phyloP scores from a whole-genome alignment of 2,888 invertebrate genomes.

The Rhamnusium bicolor region DNA sequence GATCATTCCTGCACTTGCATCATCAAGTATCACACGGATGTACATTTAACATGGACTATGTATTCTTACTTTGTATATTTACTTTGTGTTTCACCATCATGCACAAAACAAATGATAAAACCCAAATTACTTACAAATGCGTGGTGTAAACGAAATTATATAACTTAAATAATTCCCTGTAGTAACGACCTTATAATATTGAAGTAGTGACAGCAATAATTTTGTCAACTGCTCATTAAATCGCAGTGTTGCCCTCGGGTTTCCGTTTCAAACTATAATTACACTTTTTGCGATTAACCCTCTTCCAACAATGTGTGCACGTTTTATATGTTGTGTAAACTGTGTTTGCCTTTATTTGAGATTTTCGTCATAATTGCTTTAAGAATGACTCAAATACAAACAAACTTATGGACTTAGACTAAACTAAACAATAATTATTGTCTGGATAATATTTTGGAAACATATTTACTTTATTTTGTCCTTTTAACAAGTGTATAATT shows the following conservation, averaged over 20 bases:
- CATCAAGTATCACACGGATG: too few species aligned
- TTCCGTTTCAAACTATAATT: conserved; percentile 43
- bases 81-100: too few species aligned
- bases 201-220: conserved; percentile 34
- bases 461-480: too few species aligned
- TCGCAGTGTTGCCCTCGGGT: conserved; percentile 33
- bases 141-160: neutral
- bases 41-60: too few species aligned
- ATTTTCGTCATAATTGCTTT: conserved; percentile 11
- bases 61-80: too few species aligned
- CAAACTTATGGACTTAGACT: too few species aligned
- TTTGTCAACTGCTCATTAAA: conserved; percentile 41
- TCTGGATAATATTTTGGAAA: too few species aligned
- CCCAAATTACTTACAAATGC: neutral
- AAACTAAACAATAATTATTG: too few species aligned
- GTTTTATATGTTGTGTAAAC: conserved; percentile 35
- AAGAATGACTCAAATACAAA: conserved; percentile 10
- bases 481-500: too few species aligned
- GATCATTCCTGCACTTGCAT: too few species aligned
- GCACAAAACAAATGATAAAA: neutral
- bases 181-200: conserved; percentile 32
- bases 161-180: neutral
- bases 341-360: conserved; percentile 24
- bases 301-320: conserved; percentile 27
- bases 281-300: conserved; percentile 38